Evolutionary conservation across 2,888 invertebrate species (phyloP).

Genomic region (Nysson spinosus): DNA sequence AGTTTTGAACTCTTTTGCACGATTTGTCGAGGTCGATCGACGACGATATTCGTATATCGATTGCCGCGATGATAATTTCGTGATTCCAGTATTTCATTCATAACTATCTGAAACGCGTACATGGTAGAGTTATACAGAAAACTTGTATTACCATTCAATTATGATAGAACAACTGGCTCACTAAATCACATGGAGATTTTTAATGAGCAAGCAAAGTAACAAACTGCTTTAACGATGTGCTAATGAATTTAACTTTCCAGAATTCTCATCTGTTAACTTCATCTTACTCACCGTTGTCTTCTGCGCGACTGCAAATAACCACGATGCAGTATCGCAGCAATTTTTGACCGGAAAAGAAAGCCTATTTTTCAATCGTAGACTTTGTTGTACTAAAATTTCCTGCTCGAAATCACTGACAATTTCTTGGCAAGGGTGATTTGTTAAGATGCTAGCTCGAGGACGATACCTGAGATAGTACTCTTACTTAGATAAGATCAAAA

Average conservation of each 20-base stretch:
- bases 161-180: background rate
- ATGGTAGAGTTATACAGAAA: too few relatives aligned
- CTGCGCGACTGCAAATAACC: conserved; percentile 43
- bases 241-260: conserved; percentile 62
- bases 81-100: too few relatives aligned
- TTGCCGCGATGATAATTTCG: too few relatives aligned
- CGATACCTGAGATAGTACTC: conserved; percentile 32
- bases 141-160: too few relatives aligned
- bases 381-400: conserved; percentile 15
- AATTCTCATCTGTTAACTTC: conserved; percentile 53
- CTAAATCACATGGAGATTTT: conserved; percentile 5
- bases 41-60: too few relatives aligned
- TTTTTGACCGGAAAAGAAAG: conserved; percentile 28
- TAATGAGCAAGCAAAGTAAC: background rate
- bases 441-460: conserved; percentile 44
- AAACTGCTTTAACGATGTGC: conserved; percentile 53
- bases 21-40: conserved; percentile 60
- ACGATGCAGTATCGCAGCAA: conserved; percentile 48
- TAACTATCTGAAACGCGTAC: too few relatives aligned
- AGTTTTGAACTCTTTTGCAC: conserved; percentile 27
- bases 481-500: conserved; percentile 33
- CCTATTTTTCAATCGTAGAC: conserved; percentile 31
- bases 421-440: conserved; percentile 39
- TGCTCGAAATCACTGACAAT: conserved; percentile 28
- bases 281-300: conserved; percentile 24